Conservation (phyloP, 2,113 vertebrate species). For the Nematolebias whitei region DNA sequence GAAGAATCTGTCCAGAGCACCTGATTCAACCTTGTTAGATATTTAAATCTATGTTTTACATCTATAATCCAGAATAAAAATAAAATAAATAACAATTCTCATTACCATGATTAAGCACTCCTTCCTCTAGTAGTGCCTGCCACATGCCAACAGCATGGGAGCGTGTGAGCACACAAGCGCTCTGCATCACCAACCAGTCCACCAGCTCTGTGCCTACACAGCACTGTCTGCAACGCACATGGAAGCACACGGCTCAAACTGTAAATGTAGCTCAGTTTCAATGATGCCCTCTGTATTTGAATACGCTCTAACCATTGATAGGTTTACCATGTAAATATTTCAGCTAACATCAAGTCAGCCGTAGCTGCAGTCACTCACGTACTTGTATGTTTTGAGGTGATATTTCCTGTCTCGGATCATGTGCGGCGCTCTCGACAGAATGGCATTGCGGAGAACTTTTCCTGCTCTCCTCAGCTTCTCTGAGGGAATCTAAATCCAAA, state of each 20-base stretch:
- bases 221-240: constrained; percentile 85
- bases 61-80: too few relatives aligned
- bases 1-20: too few relatives aligned
- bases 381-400: constrained; percentile 98
- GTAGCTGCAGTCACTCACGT: neutral
- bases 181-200: constrained; percentile 97
- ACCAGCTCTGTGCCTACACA: constrained; percentile 97
- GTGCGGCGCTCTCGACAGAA: constrained; percentile 94
- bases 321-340: neutral
- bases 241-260: neutral
- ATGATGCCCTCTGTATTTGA: neutral
- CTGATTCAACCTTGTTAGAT: neutral
- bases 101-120: constrained; percentile 93
- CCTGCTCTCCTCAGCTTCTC: constrained; percentile 95
- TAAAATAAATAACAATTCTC: constrained; percentile 22
- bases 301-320: too few relatives aligned
- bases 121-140: constrained; percentile 93
- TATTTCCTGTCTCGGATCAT: constrained; percentile 99
- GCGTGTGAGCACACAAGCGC: constrained; percentile 91
- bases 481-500: constrained; percentile 86
- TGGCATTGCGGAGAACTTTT: constrained; percentile 91
- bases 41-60: neutral
- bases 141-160: constrained; percentile 97
- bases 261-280: neutral
- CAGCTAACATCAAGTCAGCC: neutral